Percentiles rank a stretch among this genome's conserved stretches.
Conservation (phyloP, 2,797 vertebrate species). For the Diglossa cyanea region DNA sequence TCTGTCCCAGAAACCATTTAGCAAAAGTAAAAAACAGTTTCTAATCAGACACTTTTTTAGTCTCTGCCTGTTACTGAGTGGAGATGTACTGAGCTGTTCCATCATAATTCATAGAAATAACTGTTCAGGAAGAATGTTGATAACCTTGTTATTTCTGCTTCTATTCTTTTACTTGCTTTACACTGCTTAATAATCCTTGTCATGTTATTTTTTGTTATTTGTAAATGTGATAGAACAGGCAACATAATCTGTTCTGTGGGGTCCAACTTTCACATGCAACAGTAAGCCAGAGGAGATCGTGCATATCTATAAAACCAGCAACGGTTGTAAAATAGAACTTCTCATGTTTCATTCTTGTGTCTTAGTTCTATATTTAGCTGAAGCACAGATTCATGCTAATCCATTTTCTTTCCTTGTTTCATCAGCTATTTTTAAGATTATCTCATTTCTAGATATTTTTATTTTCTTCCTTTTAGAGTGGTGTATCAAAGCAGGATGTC, state of each 20-base stretch:
- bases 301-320: not conserved
- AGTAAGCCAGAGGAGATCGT: not conserved
- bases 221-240: not conserved
- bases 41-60: not conserved
- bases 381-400: not conserved
- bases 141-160: slow-evolving; percentile 23
- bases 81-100: not conserved
- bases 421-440: not conserved
- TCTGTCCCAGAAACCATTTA: not conserved
- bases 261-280: not conserved
- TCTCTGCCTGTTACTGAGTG: not conserved
- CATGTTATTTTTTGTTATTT: slow-evolving; percentile 13
- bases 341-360: not conserved
- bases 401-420: not conserved
- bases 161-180: slow-evolving; percentile 7
- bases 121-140: not conserved
- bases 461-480: not conserved
- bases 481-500: not conserved
- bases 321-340: not conserved
- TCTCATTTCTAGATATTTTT: not conserved
- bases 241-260: not conserved
- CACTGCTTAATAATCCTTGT: not conserved
- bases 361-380: not conserved
- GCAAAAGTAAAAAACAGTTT: not conserved
- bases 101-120: not conserved